Percentiles rank a stretch among this genome's conserved stretches.
Evolutionary conservation across 2,888 invertebrate species (phyloP).

Genomic region (Neoscelio sp.): DNA sequence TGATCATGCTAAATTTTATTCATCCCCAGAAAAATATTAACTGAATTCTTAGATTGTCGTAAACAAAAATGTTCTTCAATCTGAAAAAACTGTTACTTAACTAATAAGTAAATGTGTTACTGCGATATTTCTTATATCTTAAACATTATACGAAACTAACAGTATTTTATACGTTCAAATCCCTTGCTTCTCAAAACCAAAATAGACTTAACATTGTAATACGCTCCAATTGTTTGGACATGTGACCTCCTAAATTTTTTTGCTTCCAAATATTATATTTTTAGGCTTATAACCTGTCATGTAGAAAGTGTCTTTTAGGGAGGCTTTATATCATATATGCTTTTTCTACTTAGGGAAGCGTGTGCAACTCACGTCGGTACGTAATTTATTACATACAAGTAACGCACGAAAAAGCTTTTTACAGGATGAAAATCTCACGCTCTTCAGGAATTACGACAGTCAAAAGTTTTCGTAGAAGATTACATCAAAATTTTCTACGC

Average conservation of each 20-base stretch:
- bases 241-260: background rate
- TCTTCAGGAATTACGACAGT: constrained; percentile 53
- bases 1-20: background rate
- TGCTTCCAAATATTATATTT: constrained; percentile 32
- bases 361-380: constrained; percentile 65
- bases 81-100: too few species aligned
- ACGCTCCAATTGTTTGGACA: too few species aligned
- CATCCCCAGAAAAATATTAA: background rate
- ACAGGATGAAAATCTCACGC: constrained; percentile 60
- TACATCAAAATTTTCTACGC: constrained; percentile 38
- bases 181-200: too few species aligned
- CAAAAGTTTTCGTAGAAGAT: constrained; percentile 48
- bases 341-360: constrained; percentile 72
- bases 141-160: too few species aligned
- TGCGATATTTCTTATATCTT: too few species aligned
- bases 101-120: too few species aligned
- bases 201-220: too few species aligned
- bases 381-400: constrained; percentile 59
- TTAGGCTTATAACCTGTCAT: constrained; percentile 39
- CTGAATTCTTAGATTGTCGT: background rate
- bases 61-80: background rate
- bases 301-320: constrained; percentile 65
- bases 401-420: constrained; percentile 60
- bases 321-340: constrained; percentile 70
- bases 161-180: too few species aligned